Conservation (phyloP, 2,888 invertebrate species). For the Pheosia tremula region DNA sequence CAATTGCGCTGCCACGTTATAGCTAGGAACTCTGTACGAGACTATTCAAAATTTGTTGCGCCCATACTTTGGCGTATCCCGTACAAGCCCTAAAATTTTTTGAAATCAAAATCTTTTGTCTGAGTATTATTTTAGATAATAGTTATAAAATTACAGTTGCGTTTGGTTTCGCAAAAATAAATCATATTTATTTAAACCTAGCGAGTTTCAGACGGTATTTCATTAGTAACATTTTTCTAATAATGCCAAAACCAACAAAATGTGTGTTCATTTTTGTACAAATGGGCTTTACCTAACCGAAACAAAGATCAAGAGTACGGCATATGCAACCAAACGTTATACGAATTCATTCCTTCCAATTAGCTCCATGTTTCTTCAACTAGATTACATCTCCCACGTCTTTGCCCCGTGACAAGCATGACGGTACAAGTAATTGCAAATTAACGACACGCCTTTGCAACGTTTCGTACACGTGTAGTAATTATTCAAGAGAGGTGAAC, state of each 20-base stretch:
- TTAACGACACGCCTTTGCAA: conserved; percentile 21
- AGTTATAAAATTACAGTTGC: no score
- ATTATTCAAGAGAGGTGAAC: conserved; percentile 50
- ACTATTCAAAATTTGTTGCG: not conserved
- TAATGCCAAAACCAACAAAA: no score
- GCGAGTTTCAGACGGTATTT: no score
- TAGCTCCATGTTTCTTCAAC: not conserved
- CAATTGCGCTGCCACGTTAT: conserved; percentile 26
- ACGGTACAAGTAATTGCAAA: conserved; percentile 13
- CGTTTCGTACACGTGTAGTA: conserved; percentile 27
- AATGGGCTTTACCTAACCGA: not conserved
- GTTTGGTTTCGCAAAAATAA: no score
- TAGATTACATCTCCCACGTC: conserved; percentile 4
- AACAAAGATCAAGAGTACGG: not conserved
- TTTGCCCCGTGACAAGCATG: not conserved
- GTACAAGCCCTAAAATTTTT: no score
- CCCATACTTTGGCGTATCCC: no score
- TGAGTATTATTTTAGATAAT: no score
- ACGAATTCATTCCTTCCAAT: conserved; percentile 3
- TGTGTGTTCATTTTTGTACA: not conserved
- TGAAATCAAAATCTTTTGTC: no score
- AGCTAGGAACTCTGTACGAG: not conserved
- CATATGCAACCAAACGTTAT: not conserved
- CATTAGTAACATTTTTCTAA: no score
- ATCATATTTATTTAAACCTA: no score